These are phyloP conservation scores for Epistrophe grossulariae DNA, from an alignment of 2,888 invertebrate species.

Conservation along the genomic window DNA sequence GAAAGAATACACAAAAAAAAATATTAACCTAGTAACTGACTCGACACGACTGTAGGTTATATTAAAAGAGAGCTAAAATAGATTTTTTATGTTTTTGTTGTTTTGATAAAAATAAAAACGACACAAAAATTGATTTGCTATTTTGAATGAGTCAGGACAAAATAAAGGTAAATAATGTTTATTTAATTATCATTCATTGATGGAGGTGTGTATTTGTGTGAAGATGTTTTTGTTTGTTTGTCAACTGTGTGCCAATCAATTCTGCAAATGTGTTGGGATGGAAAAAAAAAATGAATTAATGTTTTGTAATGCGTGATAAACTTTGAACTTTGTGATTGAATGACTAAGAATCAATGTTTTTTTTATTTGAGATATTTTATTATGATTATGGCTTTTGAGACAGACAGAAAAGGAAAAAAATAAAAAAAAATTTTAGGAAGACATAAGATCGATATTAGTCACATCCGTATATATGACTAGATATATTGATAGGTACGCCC, in stretches of 20 bases:
- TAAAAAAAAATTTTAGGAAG: too few relatives aligned
- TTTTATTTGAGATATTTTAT: too few relatives aligned
- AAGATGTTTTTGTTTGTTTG: conserved; percentile 2
- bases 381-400: too few relatives aligned
- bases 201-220: conserved; percentile 23
- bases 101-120: conserved; percentile 63
- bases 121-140: conserved; percentile 64
- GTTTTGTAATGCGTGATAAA: neutral
- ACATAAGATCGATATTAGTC: too few relatives aligned
- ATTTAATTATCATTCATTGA: conserved; percentile 55
- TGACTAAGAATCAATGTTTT: neutral
- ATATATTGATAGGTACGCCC: too few relatives aligned
- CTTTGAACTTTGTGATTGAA: conserved; percentile 1
- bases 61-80: conserved; percentile 48
- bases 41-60: neutral
- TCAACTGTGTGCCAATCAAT: neutral
- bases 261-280: neutral
- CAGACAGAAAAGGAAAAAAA: too few relatives aligned
- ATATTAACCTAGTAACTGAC: conserved; percentile 37
- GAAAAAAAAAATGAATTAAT: neutral
- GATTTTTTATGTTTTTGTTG: conserved; percentile 64
- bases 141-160: conserved; percentile 33
- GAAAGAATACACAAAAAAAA: neutral
- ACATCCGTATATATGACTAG: too few relatives aligned
- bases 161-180: conserved; percentile 19